Evolutionary conservation across 2,797 vertebrate species (phyloP).

Genomic region (Tapera naevia): DNA sequence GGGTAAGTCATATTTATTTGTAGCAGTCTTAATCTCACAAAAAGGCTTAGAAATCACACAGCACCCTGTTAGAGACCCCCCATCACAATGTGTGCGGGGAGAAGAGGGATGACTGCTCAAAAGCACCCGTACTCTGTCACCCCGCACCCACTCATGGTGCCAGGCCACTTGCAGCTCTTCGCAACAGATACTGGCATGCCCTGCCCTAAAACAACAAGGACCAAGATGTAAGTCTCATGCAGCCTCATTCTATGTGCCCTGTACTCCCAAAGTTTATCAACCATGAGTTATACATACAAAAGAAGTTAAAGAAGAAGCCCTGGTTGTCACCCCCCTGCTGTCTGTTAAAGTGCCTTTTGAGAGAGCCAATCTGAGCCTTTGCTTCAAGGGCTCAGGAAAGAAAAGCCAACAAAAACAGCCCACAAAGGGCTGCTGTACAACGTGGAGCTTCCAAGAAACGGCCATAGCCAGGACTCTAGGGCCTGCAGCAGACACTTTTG

Average conservation of each 20-base stretch:
- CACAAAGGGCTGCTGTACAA: background rate
- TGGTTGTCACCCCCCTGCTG: background rate
- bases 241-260: background rate
- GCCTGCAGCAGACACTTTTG: background rate
- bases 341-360: background rate
- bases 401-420: background rate
- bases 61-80: background rate
- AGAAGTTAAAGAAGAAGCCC: background rate
- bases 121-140: background rate
- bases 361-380: background rate
- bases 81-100: accelerated
- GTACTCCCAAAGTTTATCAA: background rate
- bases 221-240: background rate
- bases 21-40: background rate
- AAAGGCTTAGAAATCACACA: background rate
- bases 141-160: accelerated
- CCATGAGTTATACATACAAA: background rate
- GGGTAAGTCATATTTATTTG: background rate
- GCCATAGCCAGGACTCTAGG: background rate
- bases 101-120: background rate
- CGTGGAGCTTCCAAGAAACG: background rate
- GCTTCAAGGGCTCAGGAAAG: background rate
- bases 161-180: background rate
- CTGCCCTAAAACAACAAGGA: background rate
- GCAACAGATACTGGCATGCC: background rate